Evolutionary conservation across 2,797 vertebrate genomes (phyloP).

Genomic region (Gymnopithys bicolor): DNA sequence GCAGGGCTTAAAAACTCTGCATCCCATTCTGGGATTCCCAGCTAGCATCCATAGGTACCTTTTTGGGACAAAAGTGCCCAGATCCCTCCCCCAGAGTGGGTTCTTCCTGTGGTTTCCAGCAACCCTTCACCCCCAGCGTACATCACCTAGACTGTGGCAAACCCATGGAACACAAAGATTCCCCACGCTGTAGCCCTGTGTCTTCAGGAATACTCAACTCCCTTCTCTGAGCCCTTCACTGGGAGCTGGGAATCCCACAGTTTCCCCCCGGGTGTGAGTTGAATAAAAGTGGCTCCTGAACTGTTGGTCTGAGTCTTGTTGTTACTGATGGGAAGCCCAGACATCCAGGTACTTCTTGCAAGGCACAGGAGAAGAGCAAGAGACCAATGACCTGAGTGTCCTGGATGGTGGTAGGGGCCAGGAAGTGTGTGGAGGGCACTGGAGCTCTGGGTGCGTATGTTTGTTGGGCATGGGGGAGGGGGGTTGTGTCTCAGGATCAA

Average conservation of each 20-base stretch:
- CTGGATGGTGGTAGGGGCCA: neutral
- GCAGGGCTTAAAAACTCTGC: neutral
- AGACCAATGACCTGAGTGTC: neutral
- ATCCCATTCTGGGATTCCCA: neutral
- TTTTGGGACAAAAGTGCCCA: neutral
- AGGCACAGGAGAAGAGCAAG: neutral
- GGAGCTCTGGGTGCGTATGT: neutral
- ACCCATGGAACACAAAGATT: neutral
- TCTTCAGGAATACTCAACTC: neutral
- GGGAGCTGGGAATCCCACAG: neutral
- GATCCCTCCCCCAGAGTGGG: neutral
- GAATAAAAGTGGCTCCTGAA: constrained; percentile 53
- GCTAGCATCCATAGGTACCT: neutral
- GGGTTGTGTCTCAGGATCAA: neutral
- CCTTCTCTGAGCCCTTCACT: neutral
- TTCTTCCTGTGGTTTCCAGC: neutral
- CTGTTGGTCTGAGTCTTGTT: neutral
- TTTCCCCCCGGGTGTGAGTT: neutral
- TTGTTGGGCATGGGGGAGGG: rapidly evolving
- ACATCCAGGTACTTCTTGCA: neutral
- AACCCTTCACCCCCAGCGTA: neutral
- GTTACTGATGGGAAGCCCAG: neutral
- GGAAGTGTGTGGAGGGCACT: neutral
- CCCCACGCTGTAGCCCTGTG: neutral
- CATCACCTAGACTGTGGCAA: neutral